Percentiles rank a stretch among this genome's conserved stretches.
Conservation (phyloP, 2,113 vertebrate genomes). For the Aspidoscelis tigris region DNA sequence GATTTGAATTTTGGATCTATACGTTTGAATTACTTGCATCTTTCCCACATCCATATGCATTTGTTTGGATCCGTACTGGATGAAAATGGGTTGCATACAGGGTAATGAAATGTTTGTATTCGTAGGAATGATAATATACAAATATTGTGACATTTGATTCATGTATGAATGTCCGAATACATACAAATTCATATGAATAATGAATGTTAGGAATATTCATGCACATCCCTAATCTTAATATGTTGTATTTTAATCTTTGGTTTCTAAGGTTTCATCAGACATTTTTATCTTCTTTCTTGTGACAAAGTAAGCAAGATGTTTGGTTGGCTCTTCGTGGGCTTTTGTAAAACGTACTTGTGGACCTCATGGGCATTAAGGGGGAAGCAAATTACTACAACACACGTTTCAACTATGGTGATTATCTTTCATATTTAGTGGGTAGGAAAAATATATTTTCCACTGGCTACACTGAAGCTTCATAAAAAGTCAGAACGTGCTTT, state of each 20-base stretch:
- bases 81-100: too few relatives aligned
- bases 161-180: too few relatives aligned
- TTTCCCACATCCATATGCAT: too few relatives aligned
- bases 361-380: constrained; percentile 47
- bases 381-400: constrained; percentile 10
- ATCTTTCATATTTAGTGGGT: constrained; percentile 66
- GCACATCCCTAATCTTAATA: constrained; percentile 1
- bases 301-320: constrained; percentile 48
- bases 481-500: constrained; percentile 62
- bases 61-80: too few relatives aligned
- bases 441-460: constrained; percentile 61
- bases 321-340: neutral
- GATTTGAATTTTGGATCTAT: too few relatives aligned
- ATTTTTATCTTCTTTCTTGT: constrained; percentile 20
- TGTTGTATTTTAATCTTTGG: constrained; percentile 8
- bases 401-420: constrained; percentile 60
- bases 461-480: constrained; percentile 47
- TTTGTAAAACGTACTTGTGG: constrained; percentile 52
- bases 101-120: too few relatives aligned
- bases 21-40: too few relatives aligned
- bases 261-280: constrained; percentile 25
- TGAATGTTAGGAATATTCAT: too few relatives aligned
- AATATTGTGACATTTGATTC: too few relatives aligned
- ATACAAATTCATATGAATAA: too few relatives aligned
- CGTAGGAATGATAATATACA: too few relatives aligned